Evolutionary conservation across 2,113 vertebrate species (phyloP).

Genomic region (Vulpes ferrilata): DNA sequence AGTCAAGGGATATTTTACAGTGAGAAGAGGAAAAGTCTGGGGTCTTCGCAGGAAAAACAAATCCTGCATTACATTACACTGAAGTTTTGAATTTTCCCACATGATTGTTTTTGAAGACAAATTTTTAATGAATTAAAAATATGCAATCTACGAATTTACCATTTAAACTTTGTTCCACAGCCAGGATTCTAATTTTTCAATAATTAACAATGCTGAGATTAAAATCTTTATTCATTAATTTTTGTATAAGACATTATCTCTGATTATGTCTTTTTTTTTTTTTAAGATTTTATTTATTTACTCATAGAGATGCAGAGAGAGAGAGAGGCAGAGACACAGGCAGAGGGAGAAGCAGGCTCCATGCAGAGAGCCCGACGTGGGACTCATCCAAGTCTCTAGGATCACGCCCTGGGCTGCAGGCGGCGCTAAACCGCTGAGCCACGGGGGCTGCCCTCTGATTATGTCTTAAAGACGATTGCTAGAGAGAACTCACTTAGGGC

Average conservation of each 20-base stretch:
- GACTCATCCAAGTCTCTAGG: no score
- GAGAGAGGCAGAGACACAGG: no score
- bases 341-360: no score
- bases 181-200: neutral
- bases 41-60: neutral
- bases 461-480: conserved; percentile 27
- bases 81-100: neutral
- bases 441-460: neutral
- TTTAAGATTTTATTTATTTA: no score
- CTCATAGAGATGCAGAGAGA: no score
- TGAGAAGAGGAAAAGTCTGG: neutral
- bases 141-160: neutral
- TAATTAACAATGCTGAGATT: neutral
- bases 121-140: conserved; percentile 12
- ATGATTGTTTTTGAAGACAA: conserved; percentile 28
- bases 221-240: neutral
- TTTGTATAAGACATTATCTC: neutral
- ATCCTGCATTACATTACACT: neutral
- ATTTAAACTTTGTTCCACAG: neutral
- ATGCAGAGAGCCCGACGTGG: no score
- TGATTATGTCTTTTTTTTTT: conserved; percentile 7
- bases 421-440: no score
- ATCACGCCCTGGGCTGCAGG: no score
- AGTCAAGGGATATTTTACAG: neutral
- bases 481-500: neutral